phyloP scores from a whole-genome alignment of 2,113 vertebrate genomes.

The Chinchilla lanigera region DNA sequence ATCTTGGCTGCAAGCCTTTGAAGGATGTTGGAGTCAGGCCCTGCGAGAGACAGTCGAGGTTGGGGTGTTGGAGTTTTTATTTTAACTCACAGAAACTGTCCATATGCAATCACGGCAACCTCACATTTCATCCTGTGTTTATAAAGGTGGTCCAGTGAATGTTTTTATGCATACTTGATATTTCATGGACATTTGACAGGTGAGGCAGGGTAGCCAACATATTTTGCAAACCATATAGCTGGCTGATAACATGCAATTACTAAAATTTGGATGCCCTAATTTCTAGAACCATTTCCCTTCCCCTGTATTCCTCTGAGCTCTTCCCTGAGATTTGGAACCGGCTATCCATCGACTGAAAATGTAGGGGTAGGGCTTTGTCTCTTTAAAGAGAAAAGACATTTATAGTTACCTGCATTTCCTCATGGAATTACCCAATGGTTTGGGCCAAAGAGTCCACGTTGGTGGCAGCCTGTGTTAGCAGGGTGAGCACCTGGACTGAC shows the following conservation, averaged over 20 bases:
- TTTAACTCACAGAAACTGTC: background rate
- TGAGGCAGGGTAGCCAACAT: background rate
- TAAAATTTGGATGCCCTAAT: background rate
- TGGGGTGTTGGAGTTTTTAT: background rate
- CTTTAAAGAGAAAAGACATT: conserved; percentile 36
- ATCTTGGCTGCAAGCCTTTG: no score
- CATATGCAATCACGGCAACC: background rate
- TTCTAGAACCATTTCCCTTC: background rate
- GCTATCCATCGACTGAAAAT: background rate
- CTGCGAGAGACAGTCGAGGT: background rate
- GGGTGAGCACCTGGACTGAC: conserved; percentile 73
- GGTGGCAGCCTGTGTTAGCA: conserved; percentile 55
- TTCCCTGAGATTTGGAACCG: background rate
- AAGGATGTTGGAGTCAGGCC: fast-evolving
- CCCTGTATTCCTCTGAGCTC: no score
- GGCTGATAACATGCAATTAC: background rate
- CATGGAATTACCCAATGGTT: conserved; percentile 56
- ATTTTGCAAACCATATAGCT: background rate
- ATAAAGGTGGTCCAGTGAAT: background rate
- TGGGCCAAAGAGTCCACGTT: conserved; percentile 33
- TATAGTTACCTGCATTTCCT: conserved; percentile 62
- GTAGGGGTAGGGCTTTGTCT: background rate
- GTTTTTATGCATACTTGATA: background rate
- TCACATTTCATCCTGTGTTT: background rate
- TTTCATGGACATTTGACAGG: background rate